Base-by-base conservation (phyloP, 2,888 invertebrate species). In the Drosophila tanythrix region DNA sequence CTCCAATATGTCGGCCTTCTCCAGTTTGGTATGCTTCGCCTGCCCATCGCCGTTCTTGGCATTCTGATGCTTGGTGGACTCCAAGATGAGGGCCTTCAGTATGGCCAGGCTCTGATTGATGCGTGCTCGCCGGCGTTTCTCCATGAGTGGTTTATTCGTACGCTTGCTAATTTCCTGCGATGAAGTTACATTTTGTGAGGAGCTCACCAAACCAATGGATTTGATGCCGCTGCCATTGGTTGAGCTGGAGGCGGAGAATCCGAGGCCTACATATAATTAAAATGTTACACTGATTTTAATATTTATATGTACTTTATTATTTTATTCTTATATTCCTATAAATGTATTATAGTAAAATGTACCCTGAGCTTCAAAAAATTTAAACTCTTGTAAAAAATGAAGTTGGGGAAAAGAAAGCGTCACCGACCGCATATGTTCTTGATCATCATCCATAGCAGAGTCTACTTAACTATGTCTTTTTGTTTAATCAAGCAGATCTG, bases 1-100 rank as follows among this genome's bases (percentile, higher is more conserved):
- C 93, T 97, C 97, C 75, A 97, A 93, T 83, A 97, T 97, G 93
- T 97, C 97, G 21, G 93, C 93, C 92, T 97, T 97, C 93, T 97
- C 97, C 92, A 97, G 94, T 93, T 97, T 97, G 74, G 96, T 96
- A 91, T 97, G 97, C 90, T 96, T 96, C 18, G 96, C 92, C 78
- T 95, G 94, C 94, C 95, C 86, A 94, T 94, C 92, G 3, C 85
- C 81, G 15, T 90, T 91, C 81, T 93, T 93, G 63, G 93, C 89
- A 81, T 91, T 93, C 64, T 91, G 91, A 79, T 91, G 92, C 70
- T 95, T 95, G 50, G 95, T 95, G 70, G 95, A 95, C 93, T 96
- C 96, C 75, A 96, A 94, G 81, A 96, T 96, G 52, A 96, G 94
- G 65, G 95, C 95, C 93, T 96, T 96, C 68, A 96, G 94, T 87